Base-by-base conservation (phyloP, 92 coral and sea anemone species). In the Palythoa caribaeorum region DNA sequence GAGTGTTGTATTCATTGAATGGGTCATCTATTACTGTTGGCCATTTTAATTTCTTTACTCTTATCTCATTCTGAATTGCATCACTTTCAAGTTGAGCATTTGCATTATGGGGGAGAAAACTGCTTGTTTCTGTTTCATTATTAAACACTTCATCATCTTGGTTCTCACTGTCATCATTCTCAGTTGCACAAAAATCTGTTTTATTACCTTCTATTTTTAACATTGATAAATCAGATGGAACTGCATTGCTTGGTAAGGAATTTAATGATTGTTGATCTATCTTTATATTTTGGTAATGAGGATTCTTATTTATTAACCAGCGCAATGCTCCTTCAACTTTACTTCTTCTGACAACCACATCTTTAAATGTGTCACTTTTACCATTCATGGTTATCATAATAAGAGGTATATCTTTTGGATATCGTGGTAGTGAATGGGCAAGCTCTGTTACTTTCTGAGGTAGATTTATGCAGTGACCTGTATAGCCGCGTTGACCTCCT, bases 1-100 rank as follows among this genome's bases (percentile, higher is more conserved):
- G 87, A 15, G 92, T 90, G 40, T 60, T 86, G 75, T 85, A 90
- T 81, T 90, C 87, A 85, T 86, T 90, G n/a, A 90, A 71, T 85
- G 92, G 92, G 14, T 90, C 62, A 37, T 79, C 36, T 54, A 63
- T 62, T 51, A 90, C 87, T 39, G 83, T 77, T 16, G 92, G 92
- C 92, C 92, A 90, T 55, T 77, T 53, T 10, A 90, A 47, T 53
- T 69, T 85, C 14, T 87, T 35, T 38, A 36, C 68, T 53, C 16
- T 62, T 5, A 86, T 80, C 54, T 83, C 7, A 19, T 73, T 77
- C 36, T 86, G 60, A 76, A 90, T 90, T 36, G 90, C 87, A 77
- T 86, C 90, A 47, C 40, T 90, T 86, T 90, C 90, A 52, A 86
- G 90, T 73, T 69, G 53, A 51, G 16, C 76, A 87, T 90, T 90